Evolutionary conservation across 2,888 invertebrate species (phyloP), one percentile per base, ranked within the genome.

Genomic region (Apodemia zela): DNA sequence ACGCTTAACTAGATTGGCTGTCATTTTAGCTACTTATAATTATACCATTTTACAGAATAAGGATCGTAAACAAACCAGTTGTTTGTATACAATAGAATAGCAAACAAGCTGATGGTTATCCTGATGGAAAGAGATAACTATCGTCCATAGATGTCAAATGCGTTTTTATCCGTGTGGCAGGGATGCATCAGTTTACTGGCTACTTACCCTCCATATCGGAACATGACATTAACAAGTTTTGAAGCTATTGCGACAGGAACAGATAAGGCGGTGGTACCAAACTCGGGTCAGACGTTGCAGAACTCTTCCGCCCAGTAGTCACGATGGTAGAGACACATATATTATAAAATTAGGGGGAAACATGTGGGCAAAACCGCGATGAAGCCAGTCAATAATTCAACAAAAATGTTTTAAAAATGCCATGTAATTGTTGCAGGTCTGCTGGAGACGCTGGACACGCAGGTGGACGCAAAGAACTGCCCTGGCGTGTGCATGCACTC

Each of bases 401-500:
- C 6, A n/a, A 42, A 42, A 0, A 42, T 6, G 13, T 42, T 42
- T 42, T 15, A 42, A 15, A 42, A 4, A 15, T 42, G 42, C 0
- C 5, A 6, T 42, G n/a, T n/a, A 15, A 15, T 42, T 15, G 60
- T 71, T 76, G 0, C 90, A 97, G 97, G 97, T 73, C 93, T 97
- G 7, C 87, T 97, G 75, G 97, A 97, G 76, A 95, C 97, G 35
- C 94, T 97, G 78, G 97, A 97, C 66, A 96, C 95, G 69, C 97
- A 97, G 66, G 96, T 95, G 66, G 96, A 96, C 82, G 94, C 95
- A 65, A 96, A 96, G 85, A 95, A 97, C 81, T 98, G 98, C 78
- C 97, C 98, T 0, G 98, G 98, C 0, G 95, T 96, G 65, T 98
- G 98, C 84, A 96, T 97, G 67, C 97, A 97, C 78, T 94, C 96